Evolutionary conservation across 2,888 invertebrate genomes (phyloP).

Genomic region (Scotopteryx bipunctaria): DNA sequence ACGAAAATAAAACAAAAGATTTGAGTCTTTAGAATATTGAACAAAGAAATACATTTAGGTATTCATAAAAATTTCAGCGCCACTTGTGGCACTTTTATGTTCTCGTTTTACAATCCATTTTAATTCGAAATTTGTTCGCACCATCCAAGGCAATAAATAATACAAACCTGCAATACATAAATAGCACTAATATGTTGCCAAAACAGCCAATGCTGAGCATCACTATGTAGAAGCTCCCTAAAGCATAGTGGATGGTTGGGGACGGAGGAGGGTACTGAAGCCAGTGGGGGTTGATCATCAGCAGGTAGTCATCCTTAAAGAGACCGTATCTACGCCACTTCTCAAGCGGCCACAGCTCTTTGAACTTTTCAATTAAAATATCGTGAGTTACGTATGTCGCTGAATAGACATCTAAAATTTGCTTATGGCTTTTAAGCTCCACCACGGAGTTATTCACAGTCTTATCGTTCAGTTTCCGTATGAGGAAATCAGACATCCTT

Average conservation of each 20-base stretch:
- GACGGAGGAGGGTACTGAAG: constrained; percentile 86
- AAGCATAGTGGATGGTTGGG: constrained; percentile 79
- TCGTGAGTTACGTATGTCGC: constrained; percentile 21
- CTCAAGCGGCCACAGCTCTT: constrained; percentile 67
- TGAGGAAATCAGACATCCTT: constrained; percentile 47
- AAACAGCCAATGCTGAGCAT: constrained; percentile 85
- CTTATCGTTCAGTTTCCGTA: constrained; percentile 28
- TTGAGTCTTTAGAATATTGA: background rate
- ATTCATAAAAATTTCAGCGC: background rate
- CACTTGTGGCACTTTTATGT: background rate
- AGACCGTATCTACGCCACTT: constrained; percentile 80
- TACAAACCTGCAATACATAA: constrained; percentile 86
- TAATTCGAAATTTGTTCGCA: background rate
- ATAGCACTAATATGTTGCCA: constrained; percentile 88
- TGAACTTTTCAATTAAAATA: constrained; percentile 56
- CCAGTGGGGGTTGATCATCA: constrained; percentile 87
- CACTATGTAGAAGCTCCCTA: constrained; percentile 85
- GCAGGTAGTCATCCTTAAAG: constrained; percentile 82
- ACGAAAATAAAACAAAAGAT: background rate
- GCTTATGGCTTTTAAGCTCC: constrained; percentile 27
- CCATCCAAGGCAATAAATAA: no score
- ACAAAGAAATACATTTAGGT: background rate
- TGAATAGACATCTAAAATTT: constrained; percentile 20
- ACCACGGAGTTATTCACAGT: constrained; percentile 20
- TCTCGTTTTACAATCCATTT: background rate